Conservation (phyloP, 2,113 vertebrate species). For the Eleginops maclovinus region DNA sequence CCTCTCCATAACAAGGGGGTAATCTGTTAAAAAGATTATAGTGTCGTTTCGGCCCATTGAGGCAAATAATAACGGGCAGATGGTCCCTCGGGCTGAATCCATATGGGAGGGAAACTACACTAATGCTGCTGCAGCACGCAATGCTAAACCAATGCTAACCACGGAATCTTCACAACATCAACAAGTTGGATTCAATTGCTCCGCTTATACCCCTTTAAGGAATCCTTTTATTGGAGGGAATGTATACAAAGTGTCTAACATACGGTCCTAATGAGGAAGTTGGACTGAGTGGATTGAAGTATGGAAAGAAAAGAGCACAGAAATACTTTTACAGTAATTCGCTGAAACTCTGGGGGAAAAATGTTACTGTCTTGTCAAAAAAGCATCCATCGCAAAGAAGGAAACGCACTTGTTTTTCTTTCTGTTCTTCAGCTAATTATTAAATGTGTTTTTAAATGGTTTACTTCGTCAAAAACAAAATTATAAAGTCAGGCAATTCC, state of each 20-base stretch:
- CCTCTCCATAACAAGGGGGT: constrained; percentile 55
- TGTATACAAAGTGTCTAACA: constrained; percentile 4
- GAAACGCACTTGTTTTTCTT: neutral
- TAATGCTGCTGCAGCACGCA: constrained; percentile 73
- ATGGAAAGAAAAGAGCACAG: neutral
- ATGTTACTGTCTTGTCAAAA: neutral
- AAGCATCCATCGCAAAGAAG: neutral
- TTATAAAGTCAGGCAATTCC: too few relatives aligned
- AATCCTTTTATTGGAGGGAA: neutral
- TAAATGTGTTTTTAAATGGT: neutral
- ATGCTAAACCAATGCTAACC: constrained; percentile 65
- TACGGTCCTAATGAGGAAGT: neutral
- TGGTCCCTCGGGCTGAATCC: constrained; percentile 73
- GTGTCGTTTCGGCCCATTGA: constrained; percentile 72
- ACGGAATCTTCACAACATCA: constrained; percentile 21
- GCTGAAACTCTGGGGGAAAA: neutral
- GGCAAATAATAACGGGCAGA: constrained; percentile 79
- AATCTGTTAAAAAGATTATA: constrained; percentile 81
- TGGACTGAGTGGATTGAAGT: neutral
- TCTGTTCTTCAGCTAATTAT: neutral
- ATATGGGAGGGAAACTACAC: constrained; percentile 67
- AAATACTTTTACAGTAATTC: neutral
- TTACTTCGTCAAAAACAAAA: neutral
- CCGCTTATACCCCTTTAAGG: constrained; percentile 9
- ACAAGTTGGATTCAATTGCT: constrained; percentile 18